phyloP scores from a whole-genome alignment of 1,140 invertebrate genomes.

The Papilio polytes region DNA sequence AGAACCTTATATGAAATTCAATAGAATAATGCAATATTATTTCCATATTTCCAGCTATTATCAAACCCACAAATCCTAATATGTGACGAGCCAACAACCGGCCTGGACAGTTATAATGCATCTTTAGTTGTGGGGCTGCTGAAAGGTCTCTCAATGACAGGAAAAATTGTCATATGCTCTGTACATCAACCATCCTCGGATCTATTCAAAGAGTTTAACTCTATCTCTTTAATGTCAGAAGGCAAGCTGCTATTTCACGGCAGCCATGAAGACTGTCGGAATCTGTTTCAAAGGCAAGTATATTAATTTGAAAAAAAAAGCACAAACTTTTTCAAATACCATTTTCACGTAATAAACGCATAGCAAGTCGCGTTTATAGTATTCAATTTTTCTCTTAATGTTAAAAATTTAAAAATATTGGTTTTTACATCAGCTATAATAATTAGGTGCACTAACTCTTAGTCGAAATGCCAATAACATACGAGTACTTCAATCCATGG shows the following conservation, averaged over 20 bases:
- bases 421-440: background rate
- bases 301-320: background rate
- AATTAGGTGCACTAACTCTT: background rate
- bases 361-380: too few species aligned
- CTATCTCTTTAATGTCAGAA: slow-evolving; percentile 90
- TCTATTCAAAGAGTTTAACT: slow-evolving; percentile 91
- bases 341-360: too few species aligned
- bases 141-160: slow-evolving; percentile 85
- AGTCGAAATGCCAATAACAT: background rate
- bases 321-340: too few species aligned
- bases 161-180: slow-evolving; percentile 91
- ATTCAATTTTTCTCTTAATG: background rate
- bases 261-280: slow-evolving; percentile 83
- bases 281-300: slow-evolving; percentile 86
- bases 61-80: slow-evolving; percentile 90
- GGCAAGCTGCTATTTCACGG: slow-evolving; percentile 94
- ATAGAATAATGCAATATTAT: background rate
- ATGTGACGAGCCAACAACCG: slow-evolving; percentile 93
- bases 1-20: background rate
- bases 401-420: too few species aligned
- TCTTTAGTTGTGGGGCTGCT: slow-evolving; percentile 88
- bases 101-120: slow-evolving; percentile 92
- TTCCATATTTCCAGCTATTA: slow-evolving; percentile 83
- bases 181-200: slow-evolving; percentile 95
- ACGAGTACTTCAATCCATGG: background rate